Percentiles rank a stretch among this genome's conserved stretches.
These are phyloP conservation scores for Octodon degus DNA, from an alignment of 2,113 vertebrate genomes.

Conservation along the genomic window DNA sequence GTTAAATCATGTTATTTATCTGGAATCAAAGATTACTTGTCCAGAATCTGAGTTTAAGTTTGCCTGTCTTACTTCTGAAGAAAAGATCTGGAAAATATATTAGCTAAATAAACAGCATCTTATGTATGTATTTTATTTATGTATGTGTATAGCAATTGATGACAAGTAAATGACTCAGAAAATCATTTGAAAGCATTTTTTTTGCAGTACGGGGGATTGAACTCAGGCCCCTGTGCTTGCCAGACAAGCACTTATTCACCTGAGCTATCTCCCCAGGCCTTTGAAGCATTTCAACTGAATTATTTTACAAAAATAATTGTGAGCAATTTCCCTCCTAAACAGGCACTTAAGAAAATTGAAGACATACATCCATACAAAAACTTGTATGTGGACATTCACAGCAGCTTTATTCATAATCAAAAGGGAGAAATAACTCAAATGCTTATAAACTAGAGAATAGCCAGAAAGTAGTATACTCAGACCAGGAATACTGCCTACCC, in stretches of 20 bases:
- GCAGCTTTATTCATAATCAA: background rate
- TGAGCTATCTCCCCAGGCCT: too few species aligned
- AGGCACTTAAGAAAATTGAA: background rate
- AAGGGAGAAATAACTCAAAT: constrained; percentile 2
- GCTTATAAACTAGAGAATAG: background rate
- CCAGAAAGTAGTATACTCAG: background rate
- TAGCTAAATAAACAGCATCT: background rate
- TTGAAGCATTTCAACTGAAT: constrained; percentile 6
- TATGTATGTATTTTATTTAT: background rate
- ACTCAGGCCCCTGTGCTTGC: too few species aligned
- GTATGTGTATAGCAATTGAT: background rate
- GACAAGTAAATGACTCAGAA: constrained; percentile 30
- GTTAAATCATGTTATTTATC: background rate
- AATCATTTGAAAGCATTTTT: constrained; percentile 14
- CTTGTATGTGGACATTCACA: background rate
- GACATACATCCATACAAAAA: background rate
- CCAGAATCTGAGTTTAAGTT: background rate
- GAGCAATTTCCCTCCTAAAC: background rate
- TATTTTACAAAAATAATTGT: constrained; percentile 17
- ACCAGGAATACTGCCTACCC: background rate
- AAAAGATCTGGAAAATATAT: constrained; percentile 19
- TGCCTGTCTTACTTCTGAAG: constrained; percentile 17
- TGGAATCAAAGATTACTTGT: constrained; percentile 10
- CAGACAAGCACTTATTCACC: too few species aligned
- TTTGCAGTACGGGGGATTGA: too few species aligned